Evolutionary conservation across 2,888 invertebrate species (phyloP).

Genomic region (Pseudanteris insignis): DNA sequence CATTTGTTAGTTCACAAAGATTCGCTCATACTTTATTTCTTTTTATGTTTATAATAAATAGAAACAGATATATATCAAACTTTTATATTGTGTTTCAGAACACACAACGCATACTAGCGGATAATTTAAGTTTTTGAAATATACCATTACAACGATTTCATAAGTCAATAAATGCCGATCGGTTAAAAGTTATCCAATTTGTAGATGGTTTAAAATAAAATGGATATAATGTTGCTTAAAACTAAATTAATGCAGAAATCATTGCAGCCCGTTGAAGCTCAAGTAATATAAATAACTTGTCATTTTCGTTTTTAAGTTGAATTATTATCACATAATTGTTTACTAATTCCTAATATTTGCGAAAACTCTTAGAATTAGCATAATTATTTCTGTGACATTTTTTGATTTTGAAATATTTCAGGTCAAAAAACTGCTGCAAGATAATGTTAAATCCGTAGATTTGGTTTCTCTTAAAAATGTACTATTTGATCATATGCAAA

Average conservation of each 20-base stretch:
- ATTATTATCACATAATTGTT: no score
- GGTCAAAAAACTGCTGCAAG: slow-evolving; percentile 52
- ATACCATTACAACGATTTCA: slow-evolving; percentile 9
- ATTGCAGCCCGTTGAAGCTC: slow-evolving; percentile 53
- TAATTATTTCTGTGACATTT: no score
- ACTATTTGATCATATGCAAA: slow-evolving; percentile 51
- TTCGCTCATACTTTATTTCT: no score
- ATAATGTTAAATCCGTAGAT: slow-evolving; percentile 30
- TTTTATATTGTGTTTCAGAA: no score
- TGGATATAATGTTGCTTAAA: slow-evolving; percentile 54
- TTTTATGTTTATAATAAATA: no score
- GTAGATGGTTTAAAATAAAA: not conserved
- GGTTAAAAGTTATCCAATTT: slow-evolving; percentile 2
- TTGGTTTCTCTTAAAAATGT: slow-evolving; percentile 47
- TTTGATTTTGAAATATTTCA: slow-evolving; percentile 32
- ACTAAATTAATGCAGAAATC: slow-evolving; percentile 56
- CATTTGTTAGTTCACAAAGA: no score
- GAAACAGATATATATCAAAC: no score
- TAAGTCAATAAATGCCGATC: slow-evolving; percentile 19
- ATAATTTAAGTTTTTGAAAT: slow-evolving; percentile 9
- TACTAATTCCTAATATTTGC: no score
- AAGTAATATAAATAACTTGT: slow-evolving; percentile 48
- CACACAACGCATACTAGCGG: no score
- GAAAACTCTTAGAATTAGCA: no score
- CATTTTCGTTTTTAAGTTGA: not conserved